These are phyloP conservation scores for Centroberyx gerrardi DNA, from an alignment of 2,797 vertebrate species.

Conservation along the genomic window DNA sequence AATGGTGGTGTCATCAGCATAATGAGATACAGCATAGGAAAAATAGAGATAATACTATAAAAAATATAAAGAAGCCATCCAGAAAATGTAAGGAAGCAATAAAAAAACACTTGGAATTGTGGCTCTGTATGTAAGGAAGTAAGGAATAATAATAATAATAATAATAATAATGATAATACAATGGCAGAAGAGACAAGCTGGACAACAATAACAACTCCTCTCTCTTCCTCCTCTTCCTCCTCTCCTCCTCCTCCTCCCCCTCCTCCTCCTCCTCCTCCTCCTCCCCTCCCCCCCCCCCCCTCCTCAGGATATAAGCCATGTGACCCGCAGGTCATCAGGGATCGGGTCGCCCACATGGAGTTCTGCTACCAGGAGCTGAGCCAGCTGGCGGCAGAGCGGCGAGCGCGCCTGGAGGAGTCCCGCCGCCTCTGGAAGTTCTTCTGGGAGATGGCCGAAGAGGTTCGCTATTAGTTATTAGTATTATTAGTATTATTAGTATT, in stretches of 20 bases:
- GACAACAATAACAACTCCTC: not conserved
- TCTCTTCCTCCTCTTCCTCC: not conserved
- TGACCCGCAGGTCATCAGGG: conserved; percentile 96
- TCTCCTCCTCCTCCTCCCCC: not conserved
- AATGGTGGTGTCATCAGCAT: too few species aligned
- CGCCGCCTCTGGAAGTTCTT: conserved; percentile 99
- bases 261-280: not conserved
- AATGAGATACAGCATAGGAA: too few species aligned
- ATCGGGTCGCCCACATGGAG: conserved; percentile 96
- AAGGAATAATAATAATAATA: too few species aligned
- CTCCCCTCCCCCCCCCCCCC: not conserved
- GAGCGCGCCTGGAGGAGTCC: conserved; percentile 94
- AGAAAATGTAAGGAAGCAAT: too few species aligned
- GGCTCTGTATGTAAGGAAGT: too few species aligned
- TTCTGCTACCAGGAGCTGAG: conserved; percentile 98
- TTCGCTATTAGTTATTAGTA: not conserved
- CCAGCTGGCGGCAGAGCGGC: conserved; percentile 93
- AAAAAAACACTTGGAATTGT: too few species aligned
- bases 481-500: not conserved
- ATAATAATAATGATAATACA: too few species aligned
- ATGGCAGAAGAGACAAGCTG: too few species aligned
- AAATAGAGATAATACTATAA: too few species aligned
- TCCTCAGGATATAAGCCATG: conserved; percentile 95
- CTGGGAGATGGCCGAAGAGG: conserved; percentile 99
- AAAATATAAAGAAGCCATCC: too few species aligned